Evolutionary conservation across 2,113 vertebrate species (phyloP).

Genomic region (Antidorcas marsupialis): DNA sequence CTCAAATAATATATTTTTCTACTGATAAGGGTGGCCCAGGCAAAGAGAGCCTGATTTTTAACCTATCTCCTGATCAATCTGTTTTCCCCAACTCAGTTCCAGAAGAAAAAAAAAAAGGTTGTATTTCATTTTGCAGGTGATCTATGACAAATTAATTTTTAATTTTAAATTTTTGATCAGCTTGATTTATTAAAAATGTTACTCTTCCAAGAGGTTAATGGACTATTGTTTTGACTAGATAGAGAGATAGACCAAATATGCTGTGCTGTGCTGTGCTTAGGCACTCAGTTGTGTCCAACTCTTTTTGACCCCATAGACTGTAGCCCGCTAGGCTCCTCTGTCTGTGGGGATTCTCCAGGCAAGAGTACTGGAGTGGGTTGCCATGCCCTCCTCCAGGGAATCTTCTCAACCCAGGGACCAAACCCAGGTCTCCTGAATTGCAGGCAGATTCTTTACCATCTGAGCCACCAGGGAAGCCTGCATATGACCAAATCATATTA

Average conservation of each 20-base stretch:
- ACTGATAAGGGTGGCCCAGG: not conserved
- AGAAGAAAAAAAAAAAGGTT: not conserved
- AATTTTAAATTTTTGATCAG: conserved; percentile 15
- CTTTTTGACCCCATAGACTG: not conserved
- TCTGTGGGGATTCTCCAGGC: not conserved
- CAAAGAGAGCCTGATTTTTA: not conserved
- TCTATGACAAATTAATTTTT: not conserved
- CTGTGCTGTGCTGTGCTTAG: not conserved
- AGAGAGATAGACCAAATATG: not conserved
- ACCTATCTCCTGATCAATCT: not conserved
- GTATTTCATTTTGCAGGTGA: not conserved
- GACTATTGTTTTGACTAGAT: not conserved
- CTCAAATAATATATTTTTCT: not conserved
- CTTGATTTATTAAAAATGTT: not conserved
- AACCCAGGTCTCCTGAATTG: not conserved
- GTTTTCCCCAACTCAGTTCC: not conserved
- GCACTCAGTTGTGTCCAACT: not conserved
- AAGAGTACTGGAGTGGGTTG: not conserved
- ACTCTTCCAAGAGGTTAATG: not conserved
- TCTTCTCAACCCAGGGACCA: not conserved
- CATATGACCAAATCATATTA: not conserved
- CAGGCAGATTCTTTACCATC: not conserved
- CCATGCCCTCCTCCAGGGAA: not conserved
- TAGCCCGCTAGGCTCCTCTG: not conserved
- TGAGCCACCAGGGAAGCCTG: not conserved